Conservation (phyloP, 2,113 vertebrate species). For the Serinus canaria region DNA sequence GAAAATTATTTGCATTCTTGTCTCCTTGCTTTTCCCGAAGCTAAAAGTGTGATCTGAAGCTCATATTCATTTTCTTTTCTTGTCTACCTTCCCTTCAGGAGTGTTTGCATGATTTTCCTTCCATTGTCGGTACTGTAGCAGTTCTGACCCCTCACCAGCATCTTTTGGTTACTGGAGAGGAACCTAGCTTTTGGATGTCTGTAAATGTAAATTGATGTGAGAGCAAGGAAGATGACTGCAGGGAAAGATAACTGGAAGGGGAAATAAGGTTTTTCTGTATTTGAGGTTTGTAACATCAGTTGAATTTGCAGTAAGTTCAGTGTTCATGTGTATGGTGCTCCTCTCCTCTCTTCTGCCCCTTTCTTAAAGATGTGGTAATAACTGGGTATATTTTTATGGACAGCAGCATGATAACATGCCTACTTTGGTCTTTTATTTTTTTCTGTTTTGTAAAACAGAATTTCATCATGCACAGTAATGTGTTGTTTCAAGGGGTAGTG, state of each 20-base stretch:
- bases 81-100: neutral
- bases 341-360: neutral
- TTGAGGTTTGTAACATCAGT: neutral
- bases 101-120: neutral
- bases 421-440: neutral
- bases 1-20: neutral
- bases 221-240: neutral
- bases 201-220: neutral
- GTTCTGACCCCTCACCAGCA: neutral
- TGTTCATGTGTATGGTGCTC: rapidly evolving
- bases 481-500: neutral
- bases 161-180: neutral
- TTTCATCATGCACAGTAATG: neutral
- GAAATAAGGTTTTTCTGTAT: neutral
- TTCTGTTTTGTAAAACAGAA: neutral
- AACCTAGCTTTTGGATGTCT: neutral
- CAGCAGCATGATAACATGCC: neutral
- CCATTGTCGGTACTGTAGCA: neutral
- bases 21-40: neutral
- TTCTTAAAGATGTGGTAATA: neutral
- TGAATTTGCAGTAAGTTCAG: neutral
- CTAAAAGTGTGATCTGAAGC: neutral
- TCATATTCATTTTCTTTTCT: neutral
- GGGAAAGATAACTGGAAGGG: neutral
- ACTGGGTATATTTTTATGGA: neutral